Conservation (phyloP, 2,888 invertebrate genomes). For the Andrena hattorfiana region DNA sequence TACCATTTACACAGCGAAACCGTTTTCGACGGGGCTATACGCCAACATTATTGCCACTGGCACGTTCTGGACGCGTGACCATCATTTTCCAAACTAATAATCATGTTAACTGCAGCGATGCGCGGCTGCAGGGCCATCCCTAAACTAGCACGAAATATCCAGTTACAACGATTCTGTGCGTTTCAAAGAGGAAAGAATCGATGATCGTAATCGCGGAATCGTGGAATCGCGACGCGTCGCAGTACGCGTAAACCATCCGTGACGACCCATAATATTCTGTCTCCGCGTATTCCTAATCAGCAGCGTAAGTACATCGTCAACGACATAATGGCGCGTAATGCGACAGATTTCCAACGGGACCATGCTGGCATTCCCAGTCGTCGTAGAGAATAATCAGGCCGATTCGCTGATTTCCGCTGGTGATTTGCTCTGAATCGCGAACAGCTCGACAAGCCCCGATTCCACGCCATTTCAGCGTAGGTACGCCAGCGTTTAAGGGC, state of each 20-base stretch:
- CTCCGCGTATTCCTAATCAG: constrained; percentile 61
- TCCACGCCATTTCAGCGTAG: not conserved
- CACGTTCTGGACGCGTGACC: constrained; percentile 42
- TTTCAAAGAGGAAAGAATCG: not conserved
- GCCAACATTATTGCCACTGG: constrained; percentile 45
- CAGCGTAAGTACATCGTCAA: constrained; percentile 59
- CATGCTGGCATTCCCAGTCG: constrained; percentile 33
- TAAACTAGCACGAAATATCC: not conserved
- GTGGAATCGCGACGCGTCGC: not conserved
- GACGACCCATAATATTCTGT: constrained; percentile 47
- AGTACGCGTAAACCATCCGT: constrained; percentile 7
- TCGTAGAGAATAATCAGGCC: constrained; percentile 51
- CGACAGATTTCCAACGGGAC: constrained; percentile 58
- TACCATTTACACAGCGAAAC: constrained; percentile 47
- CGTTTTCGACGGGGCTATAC: constrained; percentile 30
- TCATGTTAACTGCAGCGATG: not conserved
- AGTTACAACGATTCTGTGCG: not conserved
- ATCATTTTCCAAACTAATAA: constrained; percentile 39
- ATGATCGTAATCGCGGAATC: not conserved
- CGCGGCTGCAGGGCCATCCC: not conserved
- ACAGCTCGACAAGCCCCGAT: not conserved
- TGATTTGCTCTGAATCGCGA: constrained; percentile 31
- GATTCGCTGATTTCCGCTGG: constrained; percentile 59
- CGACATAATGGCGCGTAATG: constrained; percentile 67
- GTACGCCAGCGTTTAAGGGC: not conserved